phyloP scores from a whole-genome alignment of 2,113 vertebrate species.

The Chitala chitala region DNA sequence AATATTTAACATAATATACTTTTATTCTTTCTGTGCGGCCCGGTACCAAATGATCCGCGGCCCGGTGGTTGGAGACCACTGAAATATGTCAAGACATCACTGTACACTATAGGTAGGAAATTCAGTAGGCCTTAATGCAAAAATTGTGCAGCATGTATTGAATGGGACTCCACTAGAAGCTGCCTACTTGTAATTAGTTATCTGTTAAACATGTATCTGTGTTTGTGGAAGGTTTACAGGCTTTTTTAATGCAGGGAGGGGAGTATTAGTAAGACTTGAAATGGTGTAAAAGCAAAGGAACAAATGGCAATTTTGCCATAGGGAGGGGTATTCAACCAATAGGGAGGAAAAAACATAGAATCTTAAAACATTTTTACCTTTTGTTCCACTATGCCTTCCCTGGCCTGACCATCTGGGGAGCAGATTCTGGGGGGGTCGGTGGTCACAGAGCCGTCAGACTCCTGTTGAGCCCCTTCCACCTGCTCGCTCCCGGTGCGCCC shows the following conservation, averaged over 20 bases:
- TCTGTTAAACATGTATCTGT: conserved; percentile 62
- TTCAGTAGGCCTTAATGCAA: not conserved
- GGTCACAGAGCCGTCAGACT: conserved; percentile 34
- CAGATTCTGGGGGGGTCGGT: conserved; percentile 39
- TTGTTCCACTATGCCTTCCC: conserved; percentile 58
- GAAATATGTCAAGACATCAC: no score
- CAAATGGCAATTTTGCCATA: conserved; percentile 37
- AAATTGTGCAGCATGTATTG: not conserved
- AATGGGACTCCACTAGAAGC: conserved; percentile 65
- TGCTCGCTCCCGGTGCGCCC: conserved; percentile 59
- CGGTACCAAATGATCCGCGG: no score
- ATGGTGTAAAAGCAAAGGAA: conserved; percentile 53
- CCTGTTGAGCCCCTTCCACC: conserved; percentile 53
- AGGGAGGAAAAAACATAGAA: conserved; percentile 13
- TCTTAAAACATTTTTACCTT: conserved; percentile 68
- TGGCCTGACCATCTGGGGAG: conserved; percentile 62
- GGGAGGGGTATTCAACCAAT: conserved; percentile 20
- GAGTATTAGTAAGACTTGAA: conserved; percentile 52
- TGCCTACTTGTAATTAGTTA: conserved; percentile 50
- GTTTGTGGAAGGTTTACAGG: no score
- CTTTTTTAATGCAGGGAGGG: conserved; percentile 36
- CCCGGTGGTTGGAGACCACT: no score
- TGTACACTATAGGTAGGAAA: not conserved
- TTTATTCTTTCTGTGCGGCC: no score
- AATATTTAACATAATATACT: no score